Evolutionary conservation across 1,140 invertebrate species (phyloP), one percentile per base, ranked within the genome.

Genomic region (Megathymus violae): DNA sequence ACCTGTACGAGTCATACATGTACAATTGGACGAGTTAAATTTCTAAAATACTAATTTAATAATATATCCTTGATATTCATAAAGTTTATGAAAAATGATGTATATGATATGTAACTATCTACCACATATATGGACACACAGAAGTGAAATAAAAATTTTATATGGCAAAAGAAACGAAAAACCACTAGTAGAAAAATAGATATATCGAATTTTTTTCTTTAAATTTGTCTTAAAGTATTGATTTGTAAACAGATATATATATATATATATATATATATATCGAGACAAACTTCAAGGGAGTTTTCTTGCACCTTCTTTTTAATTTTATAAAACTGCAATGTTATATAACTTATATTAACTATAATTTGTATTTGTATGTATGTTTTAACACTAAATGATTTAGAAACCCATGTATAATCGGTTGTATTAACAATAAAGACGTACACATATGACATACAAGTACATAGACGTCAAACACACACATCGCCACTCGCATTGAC

Each of bases 381-480:
- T 31, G 4, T 31, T 31, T 31, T 4, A 31, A 31, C 4, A 31
- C 9, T 31, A 4, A 31, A 4, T 31, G 4, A 7, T 31, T 9
- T 3, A 31, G 4, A 31, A n/a, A n/a, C n/a, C n/a, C n/a, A n/a
- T n/a, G n/a, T n/a, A n/a, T n/a, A n/a, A n/a, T n/a, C 7, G 3
- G 9, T 7, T 4, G 27, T 31, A 31, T 31, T 9, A 31, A 31
- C 44, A 19, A 46, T 17, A 38, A 40, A 41, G n/a, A 40, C 34
- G 22, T 19, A 17, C 4, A 51, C 27, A 52, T 16, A 52, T 52
- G 36, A 31, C 27, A 31, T n/a, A n/a, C n/a, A n/a, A n/a, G n/a
- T 41, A 27, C 36, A 34, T 40, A 54, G 17, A 31, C 27, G 27
- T 31, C 27, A 52, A 15, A 52, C 25, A 9, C n/a, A 47, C 44